phyloP scores from a whole-genome alignment of 2,888 invertebrate genomes.

The Chrysomela aeneicollis region DNA sequence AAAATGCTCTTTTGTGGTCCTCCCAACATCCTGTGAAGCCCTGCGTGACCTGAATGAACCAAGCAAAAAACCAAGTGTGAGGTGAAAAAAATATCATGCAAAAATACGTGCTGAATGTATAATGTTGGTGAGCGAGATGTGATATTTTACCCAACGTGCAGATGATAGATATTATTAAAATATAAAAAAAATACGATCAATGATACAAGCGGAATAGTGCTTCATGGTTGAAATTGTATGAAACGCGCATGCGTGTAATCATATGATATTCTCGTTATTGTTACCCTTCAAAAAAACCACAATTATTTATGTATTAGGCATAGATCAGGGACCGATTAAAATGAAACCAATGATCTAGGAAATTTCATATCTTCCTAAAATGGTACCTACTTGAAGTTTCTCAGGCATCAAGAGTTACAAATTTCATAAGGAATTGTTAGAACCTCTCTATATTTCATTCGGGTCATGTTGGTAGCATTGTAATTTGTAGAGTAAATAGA shows the following conservation, averaged over 20 bases:
- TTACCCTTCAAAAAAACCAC: no score
- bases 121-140: constrained; percentile 23
- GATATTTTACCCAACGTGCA: constrained; percentile 13
- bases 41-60: constrained; percentile 83
- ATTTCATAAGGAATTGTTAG: no score
- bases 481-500: no score
- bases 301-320: no score
- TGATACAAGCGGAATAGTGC: neutral
- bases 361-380: no score
- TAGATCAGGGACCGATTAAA: no score
- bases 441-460: no score
- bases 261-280: no score
- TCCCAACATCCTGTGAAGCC: constrained; percentile 80
- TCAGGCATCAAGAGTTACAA: no score
- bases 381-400: no score
- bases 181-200: constrained; percentile 1
- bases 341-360: no score
- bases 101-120: constrained; percentile 30
- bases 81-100: constrained; percentile 48
- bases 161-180: neutral
- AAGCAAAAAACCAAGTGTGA: constrained; percentile 50
- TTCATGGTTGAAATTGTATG: neutral
- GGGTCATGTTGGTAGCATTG: no score
- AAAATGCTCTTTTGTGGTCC: constrained; percentile 62
- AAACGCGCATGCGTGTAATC: neutral